A percentile compares a stretch with the other conserved stretches of the same genome.
Evolutionary conservation across 92 coral and sea anemone genomes (phyloP).

Genomic region (Phymanthus crucifer): DNA sequence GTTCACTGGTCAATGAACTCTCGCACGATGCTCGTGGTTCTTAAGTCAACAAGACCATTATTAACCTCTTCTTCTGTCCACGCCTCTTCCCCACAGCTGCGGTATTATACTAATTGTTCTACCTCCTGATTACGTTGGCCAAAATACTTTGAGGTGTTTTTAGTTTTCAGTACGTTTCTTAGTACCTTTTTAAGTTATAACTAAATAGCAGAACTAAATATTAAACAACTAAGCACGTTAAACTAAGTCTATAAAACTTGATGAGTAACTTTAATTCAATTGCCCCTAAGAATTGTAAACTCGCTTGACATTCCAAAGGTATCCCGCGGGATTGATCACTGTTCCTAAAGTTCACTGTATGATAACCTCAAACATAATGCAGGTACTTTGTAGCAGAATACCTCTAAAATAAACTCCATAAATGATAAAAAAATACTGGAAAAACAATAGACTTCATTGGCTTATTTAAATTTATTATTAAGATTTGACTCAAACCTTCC

Average conservation of each 20-base stretch:
- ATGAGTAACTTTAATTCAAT: neutral
- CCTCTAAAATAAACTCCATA: no score
- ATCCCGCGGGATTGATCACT: neutral
- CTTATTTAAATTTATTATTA: no score
- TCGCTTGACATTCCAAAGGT: neutral
- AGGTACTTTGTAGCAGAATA: no score
- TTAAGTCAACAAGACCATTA: neutral
- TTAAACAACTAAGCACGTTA: neutral
- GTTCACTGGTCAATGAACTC: neutral
- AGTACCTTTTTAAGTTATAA: neutral
- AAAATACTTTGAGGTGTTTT: neutral
- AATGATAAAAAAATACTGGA: no score
- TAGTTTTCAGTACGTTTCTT: neutral
- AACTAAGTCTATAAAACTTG: neutral
- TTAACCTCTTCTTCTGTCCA: neutral
- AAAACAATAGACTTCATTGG: no score
- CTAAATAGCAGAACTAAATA: neutral
- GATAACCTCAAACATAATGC: no score
- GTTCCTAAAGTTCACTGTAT: neutral
- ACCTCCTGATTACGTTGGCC: neutral
- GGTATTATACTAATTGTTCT: neutral
- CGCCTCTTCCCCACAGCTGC: neutral
- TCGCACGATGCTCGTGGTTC: conserved; percentile 13
- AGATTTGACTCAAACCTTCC: no score
- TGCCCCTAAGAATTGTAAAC: neutral